Percentiles rank a stretch among this genome's conserved stretches.
Evolutionary conservation across 92 coral and sea anemone species (phyloP).

Genomic region (Pocillopora meandrina): DNA sequence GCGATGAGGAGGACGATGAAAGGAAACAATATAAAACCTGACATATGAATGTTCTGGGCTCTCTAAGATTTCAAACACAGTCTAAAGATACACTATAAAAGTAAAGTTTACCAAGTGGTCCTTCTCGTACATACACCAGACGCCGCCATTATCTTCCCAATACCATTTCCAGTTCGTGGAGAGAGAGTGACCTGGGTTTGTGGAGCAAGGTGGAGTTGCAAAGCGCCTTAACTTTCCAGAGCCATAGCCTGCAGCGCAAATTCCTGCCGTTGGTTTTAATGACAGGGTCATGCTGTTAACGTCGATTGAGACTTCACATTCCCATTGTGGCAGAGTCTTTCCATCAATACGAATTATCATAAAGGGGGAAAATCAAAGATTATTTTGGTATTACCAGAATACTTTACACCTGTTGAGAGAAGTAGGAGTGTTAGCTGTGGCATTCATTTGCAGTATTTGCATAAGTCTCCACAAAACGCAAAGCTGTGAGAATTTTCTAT

Average conservation of each 20-base stretch:
- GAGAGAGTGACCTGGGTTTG: neutral
- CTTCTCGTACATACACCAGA: constrained; percentile 1
- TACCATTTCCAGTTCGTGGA: constrained; percentile 29
- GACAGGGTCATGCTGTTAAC: neutral
- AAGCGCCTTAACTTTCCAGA: neutral
- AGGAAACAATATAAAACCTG: too few species aligned
- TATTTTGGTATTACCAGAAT: too few species aligned
- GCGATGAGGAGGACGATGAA: too few species aligned
- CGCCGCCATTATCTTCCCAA: constrained; percentile 15
- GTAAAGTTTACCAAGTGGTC: constrained; percentile 4
- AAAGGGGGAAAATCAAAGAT: too few species aligned
- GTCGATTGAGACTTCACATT: neutral
- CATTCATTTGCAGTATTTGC: too few species aligned
- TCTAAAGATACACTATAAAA: neutral
- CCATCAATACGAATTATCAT: too few species aligned
- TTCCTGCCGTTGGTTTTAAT: neutral
- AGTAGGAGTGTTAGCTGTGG: too few species aligned
- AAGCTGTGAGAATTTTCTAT: too few species aligned
- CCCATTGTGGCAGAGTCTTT: neutral
- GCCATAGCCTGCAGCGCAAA: neutral
- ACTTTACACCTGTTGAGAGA: too few species aligned
- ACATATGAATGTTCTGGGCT: too few species aligned
- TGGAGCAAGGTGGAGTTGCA: neutral
- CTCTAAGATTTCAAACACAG: too few species aligned
- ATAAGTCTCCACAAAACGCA: too few species aligned